phyloP scores from a whole-genome alignment of 2,888 invertebrate species.

The Cheilosia pagana region DNA sequence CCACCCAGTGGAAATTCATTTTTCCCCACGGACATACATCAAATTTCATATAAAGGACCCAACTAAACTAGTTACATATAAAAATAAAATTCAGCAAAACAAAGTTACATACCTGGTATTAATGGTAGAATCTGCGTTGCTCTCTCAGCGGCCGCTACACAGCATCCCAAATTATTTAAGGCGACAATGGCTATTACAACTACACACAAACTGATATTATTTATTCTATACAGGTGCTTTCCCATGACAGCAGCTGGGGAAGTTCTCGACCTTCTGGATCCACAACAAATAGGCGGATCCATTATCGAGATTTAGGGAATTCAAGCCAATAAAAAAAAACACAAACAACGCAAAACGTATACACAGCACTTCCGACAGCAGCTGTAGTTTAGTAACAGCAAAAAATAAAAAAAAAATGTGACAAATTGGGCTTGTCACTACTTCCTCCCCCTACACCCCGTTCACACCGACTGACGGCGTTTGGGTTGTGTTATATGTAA shows the following conservation, averaged over 20 bases:
- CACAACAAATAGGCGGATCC: slow-evolving; percentile 82
- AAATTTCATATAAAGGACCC: too few species aligned
- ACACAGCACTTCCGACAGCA: slow-evolving; percentile 41
- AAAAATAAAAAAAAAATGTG: slow-evolving; percentile 32
- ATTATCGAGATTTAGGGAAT: slow-evolving; percentile 77
- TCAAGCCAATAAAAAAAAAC: slow-evolving; percentile 6
- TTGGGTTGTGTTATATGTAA: slow-evolving; percentile 25
- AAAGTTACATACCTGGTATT: slow-evolving; percentile 79
- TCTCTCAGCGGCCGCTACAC: slow-evolving; percentile 77
- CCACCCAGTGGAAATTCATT: too few species aligned
- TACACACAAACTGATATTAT: slow-evolving; percentile 78
- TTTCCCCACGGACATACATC: too few species aligned
- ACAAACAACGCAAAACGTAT: slow-evolving; percentile 1
- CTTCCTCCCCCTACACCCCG: slow-evolving; percentile 32
- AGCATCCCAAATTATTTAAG: slow-evolving; percentile 80
- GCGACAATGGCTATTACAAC: slow-evolving; percentile 79
- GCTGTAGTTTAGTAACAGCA: slow-evolving; percentile 8
- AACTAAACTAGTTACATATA: background rate
- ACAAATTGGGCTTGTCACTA: slow-evolving; percentile 66
- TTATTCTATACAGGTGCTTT: slow-evolving; percentile 69
- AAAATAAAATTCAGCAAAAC: background rate
- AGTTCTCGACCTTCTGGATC: slow-evolving; percentile 80
- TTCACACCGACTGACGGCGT: slow-evolving; percentile 13
- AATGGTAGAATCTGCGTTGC: slow-evolving; percentile 79
- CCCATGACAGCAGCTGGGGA: slow-evolving; percentile 63